Evolutionary conservation across 2,888 invertebrate genomes (phyloP).

Genomic region (Agelastica alni): DNA sequence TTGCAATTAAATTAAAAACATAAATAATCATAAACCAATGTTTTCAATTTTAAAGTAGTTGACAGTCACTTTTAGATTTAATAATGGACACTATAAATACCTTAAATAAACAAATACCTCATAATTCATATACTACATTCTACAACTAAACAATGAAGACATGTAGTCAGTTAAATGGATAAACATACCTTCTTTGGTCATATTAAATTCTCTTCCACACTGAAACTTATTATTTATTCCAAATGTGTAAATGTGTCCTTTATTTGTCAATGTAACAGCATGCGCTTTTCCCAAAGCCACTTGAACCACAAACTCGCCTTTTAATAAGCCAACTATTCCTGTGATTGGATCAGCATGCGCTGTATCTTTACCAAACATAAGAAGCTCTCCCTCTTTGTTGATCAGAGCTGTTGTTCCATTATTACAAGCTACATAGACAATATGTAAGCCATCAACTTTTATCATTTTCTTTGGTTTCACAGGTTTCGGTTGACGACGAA

Average conservation of each 20-base stretch:
- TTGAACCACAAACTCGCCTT: conserved; percentile 59
- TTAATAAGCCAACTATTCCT: conserved; percentile 51
- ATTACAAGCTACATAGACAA: conserved; percentile 87
- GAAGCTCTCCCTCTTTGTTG: conserved; percentile 84
- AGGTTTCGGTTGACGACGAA: conserved; percentile 85
- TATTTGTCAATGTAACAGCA: conserved; percentile 83
- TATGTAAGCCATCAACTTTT: conserved; percentile 83
- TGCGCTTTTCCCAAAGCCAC: conserved; percentile 95
- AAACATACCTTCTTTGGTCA: conserved; percentile 63
- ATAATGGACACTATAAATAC: no score
- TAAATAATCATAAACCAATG: no score
- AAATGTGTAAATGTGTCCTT: conserved; percentile 92
- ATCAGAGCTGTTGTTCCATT: conserved; percentile 94
- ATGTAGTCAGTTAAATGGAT: no score
- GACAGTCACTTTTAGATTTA: no score
- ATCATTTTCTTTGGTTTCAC: conserved; percentile 91
- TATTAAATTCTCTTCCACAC: conserved; percentile 84
- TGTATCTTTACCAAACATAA: conserved; percentile 95
- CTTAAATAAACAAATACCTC: no score
- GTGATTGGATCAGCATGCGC: conserved; percentile 76
- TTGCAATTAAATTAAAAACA: no score
- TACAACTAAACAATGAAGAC: no score
- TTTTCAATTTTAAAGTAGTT: no score
- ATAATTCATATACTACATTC: no score
- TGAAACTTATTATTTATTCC: conserved; percentile 98